Percentiles rank a stretch among this genome's conserved stretches.
These are phyloP conservation scores for Podilymbus podiceps DNA, from an alignment of 2,113 vertebrate genomes.

Conservation along the genomic window DNA sequence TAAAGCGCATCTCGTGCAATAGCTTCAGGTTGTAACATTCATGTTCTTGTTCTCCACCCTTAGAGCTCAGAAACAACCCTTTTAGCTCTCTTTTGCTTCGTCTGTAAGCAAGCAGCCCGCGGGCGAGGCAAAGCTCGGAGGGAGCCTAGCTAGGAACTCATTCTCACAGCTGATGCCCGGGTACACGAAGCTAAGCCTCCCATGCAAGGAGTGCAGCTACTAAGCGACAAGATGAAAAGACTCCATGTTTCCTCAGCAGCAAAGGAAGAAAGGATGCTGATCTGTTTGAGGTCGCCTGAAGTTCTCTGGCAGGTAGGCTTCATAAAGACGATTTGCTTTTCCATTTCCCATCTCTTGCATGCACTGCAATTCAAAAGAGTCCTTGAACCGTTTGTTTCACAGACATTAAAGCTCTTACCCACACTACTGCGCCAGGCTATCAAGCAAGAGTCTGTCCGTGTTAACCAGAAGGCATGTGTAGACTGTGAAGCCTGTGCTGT, in stretches of 20 bases:
- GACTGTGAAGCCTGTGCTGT: neutral
- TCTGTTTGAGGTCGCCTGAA: conserved; percentile 94
- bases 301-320: conserved; percentile 93
- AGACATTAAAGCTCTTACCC: neutral
- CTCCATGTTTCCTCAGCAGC: neutral
- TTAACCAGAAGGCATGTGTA: neutral
- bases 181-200: neutral
- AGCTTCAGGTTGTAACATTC: neutral
- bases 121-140: fast-evolving
- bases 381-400: fast-evolving
- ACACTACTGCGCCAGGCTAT: neutral
- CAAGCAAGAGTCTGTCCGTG: neutral
- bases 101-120: neutral
- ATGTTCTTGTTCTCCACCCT: neutral
- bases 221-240: neutral
- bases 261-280: conserved; percentile 81
- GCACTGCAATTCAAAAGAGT: conserved; percentile 75
- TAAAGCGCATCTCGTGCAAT: neutral
- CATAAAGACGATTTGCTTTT: conserved; percentile 93
- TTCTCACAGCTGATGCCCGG: neutral
- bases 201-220: neutral
- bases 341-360: conserved; percentile 98
- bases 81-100: neutral
- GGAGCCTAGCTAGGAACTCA: neutral
- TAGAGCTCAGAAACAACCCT: neutral